Evolutionary conservation across 2,797 vertebrate genomes (phyloP).

Genomic region (Falco berigora): DNA sequence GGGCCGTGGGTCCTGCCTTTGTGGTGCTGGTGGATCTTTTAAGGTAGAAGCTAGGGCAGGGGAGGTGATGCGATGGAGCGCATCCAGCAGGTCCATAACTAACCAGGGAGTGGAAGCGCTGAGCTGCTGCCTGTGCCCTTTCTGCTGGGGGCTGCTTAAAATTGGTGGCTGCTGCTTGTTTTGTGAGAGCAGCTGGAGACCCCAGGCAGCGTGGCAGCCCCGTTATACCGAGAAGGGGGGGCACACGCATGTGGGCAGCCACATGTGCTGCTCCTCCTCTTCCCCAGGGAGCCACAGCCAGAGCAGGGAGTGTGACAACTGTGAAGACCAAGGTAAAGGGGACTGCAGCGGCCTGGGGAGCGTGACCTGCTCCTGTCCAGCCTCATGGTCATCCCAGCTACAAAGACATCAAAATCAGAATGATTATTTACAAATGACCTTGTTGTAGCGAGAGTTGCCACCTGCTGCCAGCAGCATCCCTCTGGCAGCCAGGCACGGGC

Average conservation of each 20-base stretch:
- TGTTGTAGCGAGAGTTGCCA: rapidly evolving
- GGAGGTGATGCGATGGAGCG: background rate
- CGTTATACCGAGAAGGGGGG: rapidly evolving
- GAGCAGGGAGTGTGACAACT: rapidly evolving
- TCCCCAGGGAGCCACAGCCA: background rate
- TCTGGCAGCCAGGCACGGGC: rapidly evolving
- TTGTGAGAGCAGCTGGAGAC: background rate
- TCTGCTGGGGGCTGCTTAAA: background rate
- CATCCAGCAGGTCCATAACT: rapidly evolving
- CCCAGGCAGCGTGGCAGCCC: background rate
- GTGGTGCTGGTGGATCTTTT: background rate
- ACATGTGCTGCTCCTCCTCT: rapidly evolving
- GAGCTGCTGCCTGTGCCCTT: background rate
- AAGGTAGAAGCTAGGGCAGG: background rate
- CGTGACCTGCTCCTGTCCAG: rapidly evolving
- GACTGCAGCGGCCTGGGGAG: background rate
- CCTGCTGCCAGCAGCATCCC: background rate
- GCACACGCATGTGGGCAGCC: rapidly evolving
- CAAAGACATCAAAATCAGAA: background rate
- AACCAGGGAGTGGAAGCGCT: background rate
- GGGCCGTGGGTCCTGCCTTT: rapidly evolving
- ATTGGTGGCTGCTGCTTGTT: background rate
- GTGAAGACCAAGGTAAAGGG: background rate
- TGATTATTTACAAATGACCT: background rate
- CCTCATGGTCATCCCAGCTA: rapidly evolving